Evolutionary conservation across 2,113 vertebrate genomes (phyloP), one percentile per base, ranked within the genome.

Genomic region (Seriola rivoliana): DNA sequence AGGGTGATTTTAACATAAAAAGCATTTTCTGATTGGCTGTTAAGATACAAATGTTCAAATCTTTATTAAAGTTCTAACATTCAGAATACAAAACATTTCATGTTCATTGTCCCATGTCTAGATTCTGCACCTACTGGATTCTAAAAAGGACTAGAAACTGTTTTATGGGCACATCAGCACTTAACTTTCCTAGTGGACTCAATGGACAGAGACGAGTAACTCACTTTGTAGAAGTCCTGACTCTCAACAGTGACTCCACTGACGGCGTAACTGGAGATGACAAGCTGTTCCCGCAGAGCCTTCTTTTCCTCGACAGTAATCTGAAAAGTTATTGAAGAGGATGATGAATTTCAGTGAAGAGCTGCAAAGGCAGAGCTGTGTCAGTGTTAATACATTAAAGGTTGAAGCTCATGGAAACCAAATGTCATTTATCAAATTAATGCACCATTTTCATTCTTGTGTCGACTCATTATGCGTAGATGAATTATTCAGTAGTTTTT

Each of bases 151-250:
- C 5, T 40, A 64, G 17, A 55, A 59, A 58, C 5, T 52, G 29
- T 52, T 29, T 67, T 17, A 19, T 62, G 2, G 32, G 4, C 12
- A 75, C 44, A 14, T 46, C 12, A 57, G 36, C 36, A 23, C 21
- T 58, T n/a, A 50, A 76, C 38, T 21, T 8, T 55, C 10, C 25
- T 34, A 71, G 62, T 14, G 13, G 40, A 63, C 38, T 65, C 54
- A 10, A 13, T 54, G 40, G 67, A 55, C 57, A 76, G 34, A 29
- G 36, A 68, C 32, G n/a, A 80, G 34, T n/a, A 62, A 88, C 94
- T 94, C 92, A 99, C 98, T 95, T 97, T 98, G 93, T 97, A 99
- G 90, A 97, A 95, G 67, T 95, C 96, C 32, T 94, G 92, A 0
- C 92, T 85, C 62, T 91, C 94, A 16, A 94, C 72, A 16, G 91